Conservation (phyloP, 2,113 vertebrate genomes). For the Tragelaphus imberbis region DNA sequence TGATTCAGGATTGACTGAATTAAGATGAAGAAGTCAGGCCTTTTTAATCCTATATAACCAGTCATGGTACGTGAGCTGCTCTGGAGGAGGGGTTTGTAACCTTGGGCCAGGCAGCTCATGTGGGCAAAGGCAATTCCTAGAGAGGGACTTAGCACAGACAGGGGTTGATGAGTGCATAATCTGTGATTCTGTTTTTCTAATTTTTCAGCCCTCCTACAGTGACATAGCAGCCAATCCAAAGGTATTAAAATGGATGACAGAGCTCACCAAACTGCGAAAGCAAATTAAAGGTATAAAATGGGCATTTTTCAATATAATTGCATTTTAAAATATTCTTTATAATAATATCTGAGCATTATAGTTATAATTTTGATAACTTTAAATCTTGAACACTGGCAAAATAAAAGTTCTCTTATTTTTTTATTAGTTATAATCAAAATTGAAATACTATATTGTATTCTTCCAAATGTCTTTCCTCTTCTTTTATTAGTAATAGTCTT, state of each 20-base stretch:
- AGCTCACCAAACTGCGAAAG: conserved; percentile 94
- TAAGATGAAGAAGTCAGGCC: not conserved
- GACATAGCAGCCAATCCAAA: conserved; percentile 98
- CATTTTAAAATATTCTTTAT: not conserved
- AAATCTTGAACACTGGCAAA: not conserved
- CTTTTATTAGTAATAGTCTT: conserved; percentile 8
- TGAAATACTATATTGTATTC: not conserved
- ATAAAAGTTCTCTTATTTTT: conserved; percentile 7
- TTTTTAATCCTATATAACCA: not conserved
- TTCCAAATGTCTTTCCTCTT: not conserved
- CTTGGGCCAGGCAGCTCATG: not conserved
- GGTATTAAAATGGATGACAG: conserved; percentile 98
- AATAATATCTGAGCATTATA: not conserved
- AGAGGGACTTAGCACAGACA: not conserved
- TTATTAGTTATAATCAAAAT: not conserved
- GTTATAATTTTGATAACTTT: conserved; percentile 20
- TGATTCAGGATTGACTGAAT: not conserved
- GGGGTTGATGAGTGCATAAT: not conserved
- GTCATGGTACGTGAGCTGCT: not conserved
- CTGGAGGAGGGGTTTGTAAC: not conserved
- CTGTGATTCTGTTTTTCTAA: not conserved
- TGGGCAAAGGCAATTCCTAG: not conserved
- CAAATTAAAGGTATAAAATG: conserved; percentile 93
- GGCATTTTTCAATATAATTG: not conserved
- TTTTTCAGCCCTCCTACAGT: conserved; percentile 91